phyloP scores from a whole-genome alignment of 2,888 invertebrate species.

The Pteria penguin region DNA sequence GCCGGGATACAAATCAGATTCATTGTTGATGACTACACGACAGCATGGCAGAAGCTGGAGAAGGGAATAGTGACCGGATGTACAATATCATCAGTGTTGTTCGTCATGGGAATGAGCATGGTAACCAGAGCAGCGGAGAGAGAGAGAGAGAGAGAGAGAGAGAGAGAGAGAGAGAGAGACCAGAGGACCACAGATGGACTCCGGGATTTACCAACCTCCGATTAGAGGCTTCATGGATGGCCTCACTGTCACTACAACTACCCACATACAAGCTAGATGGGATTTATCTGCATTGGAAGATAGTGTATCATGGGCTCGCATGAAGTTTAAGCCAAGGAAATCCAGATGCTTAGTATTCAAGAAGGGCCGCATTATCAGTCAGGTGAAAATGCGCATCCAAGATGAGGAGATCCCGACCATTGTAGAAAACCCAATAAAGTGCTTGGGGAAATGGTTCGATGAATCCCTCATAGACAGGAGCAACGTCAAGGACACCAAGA shows the following conservation, averaged over 20 bases:
- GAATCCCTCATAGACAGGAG: too few relatives aligned
- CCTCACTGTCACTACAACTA: conserved; percentile 25
- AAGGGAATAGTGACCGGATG: conserved; percentile 15
- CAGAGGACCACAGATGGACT: too few relatives aligned
- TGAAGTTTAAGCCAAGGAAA: conserved; percentile 14
- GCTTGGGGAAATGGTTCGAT: conserved; percentile 11
- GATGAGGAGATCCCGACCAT: conserved; percentile 12
- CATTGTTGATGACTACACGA: too few relatives aligned
- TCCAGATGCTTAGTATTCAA: too few relatives aligned
- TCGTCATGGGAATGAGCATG: too few relatives aligned
- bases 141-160: too few relatives aligned
- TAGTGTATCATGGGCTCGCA: conserved; percentile 5
- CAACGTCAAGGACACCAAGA: too few relatives aligned
- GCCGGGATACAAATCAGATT: too few relatives aligned
- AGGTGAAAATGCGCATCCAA: not conserved
- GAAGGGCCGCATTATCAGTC: conserved; percentile 5
- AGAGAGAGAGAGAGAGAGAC: too few relatives aligned
- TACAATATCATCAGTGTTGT: not conserved
- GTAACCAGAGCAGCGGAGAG: conserved; percentile 2
- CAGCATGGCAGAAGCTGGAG: too few relatives aligned
- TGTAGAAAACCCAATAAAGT: conserved; percentile 4
- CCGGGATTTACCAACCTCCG: too few relatives aligned
- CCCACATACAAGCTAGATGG: conserved; percentile 15
- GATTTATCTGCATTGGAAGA: conserved; percentile 1
- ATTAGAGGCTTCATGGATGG: too few relatives aligned